A percentile compares a stretch with the other conserved stretches of the same genome.
Conservation (phyloP, 1,140 invertebrate species). For the Oryctes rhinoceros region DNA sequence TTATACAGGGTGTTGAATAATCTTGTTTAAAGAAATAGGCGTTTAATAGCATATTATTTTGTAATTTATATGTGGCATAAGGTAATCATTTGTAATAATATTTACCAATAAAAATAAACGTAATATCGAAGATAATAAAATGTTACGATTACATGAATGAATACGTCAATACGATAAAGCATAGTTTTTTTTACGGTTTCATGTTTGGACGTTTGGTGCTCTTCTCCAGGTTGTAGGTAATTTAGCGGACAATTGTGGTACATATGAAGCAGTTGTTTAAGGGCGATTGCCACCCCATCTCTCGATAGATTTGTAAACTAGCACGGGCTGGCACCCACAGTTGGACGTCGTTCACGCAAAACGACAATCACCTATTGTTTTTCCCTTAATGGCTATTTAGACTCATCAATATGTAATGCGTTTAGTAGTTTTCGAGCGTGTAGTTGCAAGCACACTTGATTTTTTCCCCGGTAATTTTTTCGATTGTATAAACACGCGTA, state of each 20-base stretch:
- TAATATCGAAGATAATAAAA: too few species aligned
- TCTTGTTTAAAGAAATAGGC: too few species aligned
- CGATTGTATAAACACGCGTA: constrained; percentile 22
- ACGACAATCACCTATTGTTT: constrained; percentile 49
- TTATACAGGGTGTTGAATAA: too few species aligned
- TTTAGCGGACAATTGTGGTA: constrained; percentile 19
- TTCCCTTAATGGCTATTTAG: constrained; percentile 49
- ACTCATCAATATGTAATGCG: constrained; percentile 49
- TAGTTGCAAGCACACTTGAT: background rate
- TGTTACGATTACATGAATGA: too few species aligned
- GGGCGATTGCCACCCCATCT: constrained; percentile 25
- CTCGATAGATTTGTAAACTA: constrained; percentile 29
- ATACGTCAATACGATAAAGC: too few species aligned
- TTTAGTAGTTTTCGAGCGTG: background rate
- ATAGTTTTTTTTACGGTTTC: too few species aligned
- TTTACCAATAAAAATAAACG: too few species aligned
- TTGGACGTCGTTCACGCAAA: constrained; percentile 47
- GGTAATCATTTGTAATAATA: too few species aligned
- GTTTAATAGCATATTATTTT: too few species aligned
- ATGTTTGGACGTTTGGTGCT: background rate
- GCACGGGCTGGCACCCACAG: constrained; percentile 44
- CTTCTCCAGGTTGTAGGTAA: background rate
- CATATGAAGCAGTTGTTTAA: constrained; percentile 20
- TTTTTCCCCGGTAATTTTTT: constrained; percentile 1
- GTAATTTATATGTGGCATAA: too few species aligned